Evolutionary conservation across 2,888 invertebrate species (phyloP).

Genomic region (Cryptus viduatorius): DNA sequence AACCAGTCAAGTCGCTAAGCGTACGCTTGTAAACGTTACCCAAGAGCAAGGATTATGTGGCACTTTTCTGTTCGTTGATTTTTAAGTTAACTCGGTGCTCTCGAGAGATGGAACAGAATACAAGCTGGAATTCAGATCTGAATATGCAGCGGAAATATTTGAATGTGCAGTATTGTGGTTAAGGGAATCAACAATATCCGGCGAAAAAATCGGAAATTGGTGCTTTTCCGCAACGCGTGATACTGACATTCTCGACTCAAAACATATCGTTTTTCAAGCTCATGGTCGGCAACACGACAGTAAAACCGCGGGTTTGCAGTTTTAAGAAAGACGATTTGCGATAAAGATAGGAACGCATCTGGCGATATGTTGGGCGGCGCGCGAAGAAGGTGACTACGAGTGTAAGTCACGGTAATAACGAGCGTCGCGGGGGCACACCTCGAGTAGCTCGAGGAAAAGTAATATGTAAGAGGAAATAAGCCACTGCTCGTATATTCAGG

Average conservation of each 20-base stretch:
- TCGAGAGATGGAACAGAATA: background rate
- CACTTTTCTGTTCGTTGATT: background rate
- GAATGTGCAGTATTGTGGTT: background rate
- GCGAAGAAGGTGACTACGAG: conserved; percentile 47
- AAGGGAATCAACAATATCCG: conserved; percentile 19
- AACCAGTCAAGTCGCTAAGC: conserved; percentile 41
- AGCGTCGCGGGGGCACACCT: conserved; percentile 28
- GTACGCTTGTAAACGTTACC: conserved; percentile 51
- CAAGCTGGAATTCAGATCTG: background rate
- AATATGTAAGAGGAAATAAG: conserved; percentile 81
- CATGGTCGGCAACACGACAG: conserved; percentile 1
- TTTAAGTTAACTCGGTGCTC: background rate
- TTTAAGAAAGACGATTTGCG: conserved; percentile 37
- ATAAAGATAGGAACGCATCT: conserved; percentile 35
- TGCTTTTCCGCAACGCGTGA: background rate
- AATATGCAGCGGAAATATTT: background rate
- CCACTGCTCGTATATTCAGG: conserved; percentile 78
- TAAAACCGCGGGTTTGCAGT: conserved; percentile 12
- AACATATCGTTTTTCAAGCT: background rate
- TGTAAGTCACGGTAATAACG: conserved; percentile 54
- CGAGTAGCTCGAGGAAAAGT: conserved; percentile 70
- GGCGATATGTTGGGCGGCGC: conserved; percentile 1
- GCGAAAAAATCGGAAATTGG: conserved; percentile 8
- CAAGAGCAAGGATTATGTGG: background rate
- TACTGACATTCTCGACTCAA: background rate